Base-by-base conservation (phyloP, 2,797 vertebrate genomes). In the Microcaecilia unicolor region DNA sequence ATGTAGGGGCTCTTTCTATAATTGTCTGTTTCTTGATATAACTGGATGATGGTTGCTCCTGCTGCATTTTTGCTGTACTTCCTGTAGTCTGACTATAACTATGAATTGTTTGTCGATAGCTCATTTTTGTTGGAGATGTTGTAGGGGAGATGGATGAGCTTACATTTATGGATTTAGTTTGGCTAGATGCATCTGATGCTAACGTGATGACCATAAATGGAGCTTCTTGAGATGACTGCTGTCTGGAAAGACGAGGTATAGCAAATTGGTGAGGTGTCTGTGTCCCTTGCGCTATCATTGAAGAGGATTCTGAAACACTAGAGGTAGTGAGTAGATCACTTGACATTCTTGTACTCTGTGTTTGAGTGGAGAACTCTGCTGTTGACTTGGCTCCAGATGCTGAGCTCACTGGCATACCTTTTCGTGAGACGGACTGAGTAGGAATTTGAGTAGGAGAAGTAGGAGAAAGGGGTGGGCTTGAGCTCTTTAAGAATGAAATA, bases 341-440 rank as follows among this genome's bases (percentile, higher is more conserved):
- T 16, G 74, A 44, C 16, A 70, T 60, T 17, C 79, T 58, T 3
- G 78, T 76, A 51, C 61, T 88, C 37, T 91, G 88, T 0, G 91
- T 96, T 60, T 97, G 93, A 1, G 89, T 92, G 25, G 94, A 98
- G 68, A 96, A 91, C 58, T 99, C 94, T 5, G 82, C 85, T 0
- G 92, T 97, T 29, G 70, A 66, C 55, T 70, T 78, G 22, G 32
- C 2, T 28, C 44, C 48, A 8, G 37, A 8, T 3, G 42, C 4
- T 1, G 55, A 9, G 20, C 26, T 37, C 12, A 44, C 3, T 15
- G 51, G 22, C 26, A 45, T 27, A 9, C 58, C 64, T 48, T 78
- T 75, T 62, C 80, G 87, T 18, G 74, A 70, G 18, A 74, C 66
- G 6, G 62, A 42, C 67, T 54, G 87, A 3, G 77, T 85, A 51